Base-by-base conservation (phyloP, 2,888 invertebrate species). In the Drosophila conformis region DNA sequence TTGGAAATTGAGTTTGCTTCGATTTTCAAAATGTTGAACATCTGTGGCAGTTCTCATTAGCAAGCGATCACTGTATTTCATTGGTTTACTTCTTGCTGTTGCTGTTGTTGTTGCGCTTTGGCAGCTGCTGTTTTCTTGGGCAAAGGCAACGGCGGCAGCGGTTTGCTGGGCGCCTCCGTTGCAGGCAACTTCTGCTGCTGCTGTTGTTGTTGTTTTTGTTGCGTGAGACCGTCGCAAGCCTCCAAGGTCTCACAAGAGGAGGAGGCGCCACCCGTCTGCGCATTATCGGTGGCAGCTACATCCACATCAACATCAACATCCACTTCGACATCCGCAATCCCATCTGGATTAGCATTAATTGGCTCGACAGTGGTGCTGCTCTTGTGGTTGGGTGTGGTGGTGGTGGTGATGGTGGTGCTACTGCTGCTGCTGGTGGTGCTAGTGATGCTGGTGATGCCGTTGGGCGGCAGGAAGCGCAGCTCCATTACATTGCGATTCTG, bases 401-500 rank as follows among this genome's bases (percentile, higher is more conserved):
- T 49, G 58, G 46, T 54, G 48, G 8, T 36, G 59, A n/a, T 52
- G 21, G 25, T 21, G n/a, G 18, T 51, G 29, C 6, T 51, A n/a
- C 51, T 49, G 58, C 53, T 52, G 33, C 27, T 38, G 60, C 21
- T 25, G 46, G 15, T 56, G 31, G 15, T 46, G 46, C 25, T 21
- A 3, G 21, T 46, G 21, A 21, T 69, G 60, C 35, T 36, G 35
- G 11, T 21, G 40, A 40, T 76, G 70, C 67, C 70, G 58, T 72
- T 80, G 33, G 82, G 74, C 53, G 84, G 92, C 91, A 91, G 92
- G 91, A 92, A 94, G 79, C 90, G 92, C 82, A 91, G 91, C 92
- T 90, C 93, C 93, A 91, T 92, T 83, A 93, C 91, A 81, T 93
- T 93, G 83, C 92, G 92, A 91, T 93, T 93, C 93, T 93, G 92